A percentile compares a stretch with the other conserved stretches of the same genome.
These are phyloP conservation scores for Phaethornis superciliosus DNA, from an alignment of 2,113 vertebrate species.

Conservation along the genomic window DNA sequence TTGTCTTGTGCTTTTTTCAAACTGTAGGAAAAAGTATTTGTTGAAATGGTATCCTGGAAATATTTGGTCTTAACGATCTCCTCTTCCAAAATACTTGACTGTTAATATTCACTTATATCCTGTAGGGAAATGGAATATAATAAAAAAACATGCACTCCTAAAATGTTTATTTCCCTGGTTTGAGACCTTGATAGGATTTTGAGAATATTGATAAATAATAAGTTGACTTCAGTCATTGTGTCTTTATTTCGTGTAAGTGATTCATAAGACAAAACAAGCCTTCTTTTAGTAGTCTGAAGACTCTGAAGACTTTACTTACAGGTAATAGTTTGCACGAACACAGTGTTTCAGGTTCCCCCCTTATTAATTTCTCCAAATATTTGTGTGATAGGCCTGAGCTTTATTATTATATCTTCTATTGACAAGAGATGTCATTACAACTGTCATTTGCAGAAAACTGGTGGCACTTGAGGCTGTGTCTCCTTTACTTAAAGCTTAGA, in stretches of 20 bases:
- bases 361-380: not conserved
- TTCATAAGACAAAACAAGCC: not conserved
- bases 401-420: not conserved
- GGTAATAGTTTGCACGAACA: not conserved
- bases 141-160: not conserved
- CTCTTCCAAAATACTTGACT: not conserved
- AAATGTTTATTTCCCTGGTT: not conserved
- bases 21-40: not conserved
- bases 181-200: not conserved
- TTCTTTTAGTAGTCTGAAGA: not conserved
- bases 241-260: not conserved
- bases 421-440: not conserved
- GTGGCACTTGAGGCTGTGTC: not conserved
- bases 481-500: not conserved
- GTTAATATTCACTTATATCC: not conserved
- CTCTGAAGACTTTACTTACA: no score
- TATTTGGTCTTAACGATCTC: not conserved
- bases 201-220: not conserved
- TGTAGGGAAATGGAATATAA: not conserved
- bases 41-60: not conserved
- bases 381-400: not conserved
- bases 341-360: not conserved
- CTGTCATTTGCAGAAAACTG: not conserved
- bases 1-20: not conserved
- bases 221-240: not conserved